Base-by-base conservation (phyloP, 2,797 vertebrate genomes). In the Nasua narica region DNA sequence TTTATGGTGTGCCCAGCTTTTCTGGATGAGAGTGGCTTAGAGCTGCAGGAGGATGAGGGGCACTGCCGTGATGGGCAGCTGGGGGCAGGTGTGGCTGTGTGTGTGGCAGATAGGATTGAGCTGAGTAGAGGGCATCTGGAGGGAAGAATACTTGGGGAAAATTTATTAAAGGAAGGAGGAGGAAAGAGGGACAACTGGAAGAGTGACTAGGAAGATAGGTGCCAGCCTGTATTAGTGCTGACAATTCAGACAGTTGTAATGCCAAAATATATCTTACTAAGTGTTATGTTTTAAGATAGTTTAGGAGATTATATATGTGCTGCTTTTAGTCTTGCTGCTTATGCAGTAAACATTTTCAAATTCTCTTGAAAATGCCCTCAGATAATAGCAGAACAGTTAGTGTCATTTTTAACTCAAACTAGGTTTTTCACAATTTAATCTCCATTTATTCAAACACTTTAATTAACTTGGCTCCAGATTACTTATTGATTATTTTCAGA, bases 401-500 rank as follows among this genome's bases (percentile, higher is more conserved):
- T 90, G 16, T 93, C 54, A 62, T 74, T 84, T 93, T 97, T 67
- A 0, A 89, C 4, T 18, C 67, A 94, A 87, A 86, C 4, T 72
- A 58, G 29, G 54, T 81, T 82, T 81, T 82, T 95, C 23, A 85
- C 21, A 91, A 27, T 69, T 79, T 91, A 88, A 37, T 69, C 27
- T 95, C 32, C 14, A 1, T 76, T 87, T 96, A 87, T 52, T 81
- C 32, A 87, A 16, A 60, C 15, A 83, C 54, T 70, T 91, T 87
- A 82, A 69, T 88, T 78, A 90, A 43, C 48, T 83, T 93, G 43
- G 25, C 32, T 94, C 50, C 70, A 86, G 9, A 86, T 90, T 87
- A 62, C 25, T 48, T 96, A 84, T 84, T 93, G 18, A 50, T 87
- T 93, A 27, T 86, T 92, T 95, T 83, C 27, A 90, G 35, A 86